Evolutionary conservation across 2,797 vertebrate species (phyloP), one percentile per base, ranked within the genome.

Genomic region (Melanotaenia nigrans): DNA sequence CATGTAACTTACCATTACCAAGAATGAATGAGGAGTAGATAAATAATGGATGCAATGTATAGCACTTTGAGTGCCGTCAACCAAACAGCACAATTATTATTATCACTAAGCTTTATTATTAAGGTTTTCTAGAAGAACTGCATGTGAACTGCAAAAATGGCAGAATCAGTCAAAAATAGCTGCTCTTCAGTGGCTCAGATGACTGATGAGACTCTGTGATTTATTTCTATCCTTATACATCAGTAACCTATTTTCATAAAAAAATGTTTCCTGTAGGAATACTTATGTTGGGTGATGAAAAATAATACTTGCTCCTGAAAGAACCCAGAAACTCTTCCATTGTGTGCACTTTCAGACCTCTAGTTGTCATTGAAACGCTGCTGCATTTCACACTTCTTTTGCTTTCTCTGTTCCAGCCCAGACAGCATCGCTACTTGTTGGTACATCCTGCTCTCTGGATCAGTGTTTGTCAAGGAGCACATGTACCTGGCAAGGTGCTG

Each of bases 381-480:
- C 2, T 24, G 20, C 20, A 40, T 68, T 57, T 80, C 25, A 80
- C 71, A 75, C 24, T 13, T 18, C 1, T 76, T 25, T 74, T 84
- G 24, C 70, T 61, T 75, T 89, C 81, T 88, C 82, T 88, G 35
- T 87, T 92, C 32, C 92, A 99, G 97, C 87, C 96, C 96, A 28
- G 96, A 99, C 92, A 97, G 93, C 65, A 91, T 97, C 75, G 96
- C 97, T 77, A 95, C 95, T 90, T 97, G 97, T 85, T 99, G 97
- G 97, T 99, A 96, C 86, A 97, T 98, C 81, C 94, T 99, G 62
- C 96, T 99, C 54, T 97, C 97, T 13, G 97, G 97, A 30, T 98
- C 96, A 0, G 97, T 98, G 71, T 96, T 98, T 59, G 94, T 97
- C 92, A 97, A 98, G 92, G 97, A 97, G 89, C 96, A 97, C 88